These are phyloP conservation scores for Spongilla lacustris DNA, from an alignment of 37 sponge, comb jelly and placozoan species.

Conservation along the genomic window DNA sequence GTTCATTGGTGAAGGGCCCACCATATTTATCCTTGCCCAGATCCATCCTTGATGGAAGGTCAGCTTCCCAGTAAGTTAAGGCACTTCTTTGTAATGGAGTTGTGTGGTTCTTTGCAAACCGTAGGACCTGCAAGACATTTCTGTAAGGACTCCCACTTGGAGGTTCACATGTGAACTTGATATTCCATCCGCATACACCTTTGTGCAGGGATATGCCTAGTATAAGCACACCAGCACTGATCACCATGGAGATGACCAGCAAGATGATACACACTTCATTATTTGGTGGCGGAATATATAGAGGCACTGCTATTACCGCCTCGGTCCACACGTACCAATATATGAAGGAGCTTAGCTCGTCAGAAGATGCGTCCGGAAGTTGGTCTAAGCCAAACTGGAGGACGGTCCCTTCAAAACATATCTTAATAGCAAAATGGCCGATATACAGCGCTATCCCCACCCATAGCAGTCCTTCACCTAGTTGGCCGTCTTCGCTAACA, in stretches of 20 bases:
- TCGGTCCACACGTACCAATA: background rate
- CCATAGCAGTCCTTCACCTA: background rate
- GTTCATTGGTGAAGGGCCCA: background rate
- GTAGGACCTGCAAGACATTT: background rate
- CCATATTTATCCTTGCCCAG: background rate
- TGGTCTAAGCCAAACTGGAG: background rate
- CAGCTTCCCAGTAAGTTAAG: background rate
- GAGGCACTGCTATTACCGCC: background rate
- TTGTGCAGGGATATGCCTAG: background rate
- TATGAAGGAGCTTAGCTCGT: background rate
- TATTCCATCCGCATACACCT: background rate
- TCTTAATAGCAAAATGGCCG: background rate
- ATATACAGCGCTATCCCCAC: background rate
- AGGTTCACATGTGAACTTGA: background rate
- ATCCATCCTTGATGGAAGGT: background rate
- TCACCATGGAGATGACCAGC: background rate
- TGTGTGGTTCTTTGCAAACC: background rate
- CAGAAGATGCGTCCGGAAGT: background rate
- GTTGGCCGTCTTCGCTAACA: background rate
- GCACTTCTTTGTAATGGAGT: background rate
- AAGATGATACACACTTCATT: background rate
- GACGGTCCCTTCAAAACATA: background rate
- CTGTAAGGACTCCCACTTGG: background rate
- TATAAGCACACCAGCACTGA: background rate
- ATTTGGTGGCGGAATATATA: background rate